These are phyloP conservation scores for Himalopsyche anomala DNA, from an alignment of 2,888 invertebrate species.

Conservation along the genomic window DNA sequence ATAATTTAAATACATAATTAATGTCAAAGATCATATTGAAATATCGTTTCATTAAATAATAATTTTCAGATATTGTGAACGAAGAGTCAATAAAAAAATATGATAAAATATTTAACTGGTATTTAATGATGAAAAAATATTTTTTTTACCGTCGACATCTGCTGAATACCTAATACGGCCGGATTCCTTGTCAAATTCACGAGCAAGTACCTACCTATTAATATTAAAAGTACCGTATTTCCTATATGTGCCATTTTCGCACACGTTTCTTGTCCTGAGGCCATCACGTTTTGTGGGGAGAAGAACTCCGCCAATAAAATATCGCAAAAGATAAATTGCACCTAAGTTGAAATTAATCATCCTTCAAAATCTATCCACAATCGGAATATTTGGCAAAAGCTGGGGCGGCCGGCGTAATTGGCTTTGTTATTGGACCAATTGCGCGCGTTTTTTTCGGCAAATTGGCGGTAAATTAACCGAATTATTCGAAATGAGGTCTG, in stretches of 20 bases:
- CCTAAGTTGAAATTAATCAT: constrained; percentile 60
- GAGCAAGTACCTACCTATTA: background rate
- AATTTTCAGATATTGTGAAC: no score
- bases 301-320: constrained; percentile 49
- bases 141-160: background rate
- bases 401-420: background rate
- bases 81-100: no score
- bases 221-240: background rate
- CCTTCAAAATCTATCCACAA: constrained; percentile 28
- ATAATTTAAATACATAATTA: no score
- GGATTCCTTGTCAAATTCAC: background rate
- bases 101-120: no score
- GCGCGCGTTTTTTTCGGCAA: background rate
- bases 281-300: constrained; percentile 56
- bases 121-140: no score
- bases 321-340: constrained; percentile 59
- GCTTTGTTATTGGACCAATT: constrained; percentile 18
- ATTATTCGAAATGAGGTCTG: background rate
- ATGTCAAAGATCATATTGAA: no score
- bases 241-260: constrained; percentile 9
- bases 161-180: background rate
- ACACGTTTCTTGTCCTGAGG: constrained; percentile 47
- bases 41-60: no score
- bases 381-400: background rate
- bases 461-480: constrained; percentile 25